Evolutionary conservation across 2,113 vertebrate species (phyloP).

Genomic region (Pachypanchax playfairii): DNA sequence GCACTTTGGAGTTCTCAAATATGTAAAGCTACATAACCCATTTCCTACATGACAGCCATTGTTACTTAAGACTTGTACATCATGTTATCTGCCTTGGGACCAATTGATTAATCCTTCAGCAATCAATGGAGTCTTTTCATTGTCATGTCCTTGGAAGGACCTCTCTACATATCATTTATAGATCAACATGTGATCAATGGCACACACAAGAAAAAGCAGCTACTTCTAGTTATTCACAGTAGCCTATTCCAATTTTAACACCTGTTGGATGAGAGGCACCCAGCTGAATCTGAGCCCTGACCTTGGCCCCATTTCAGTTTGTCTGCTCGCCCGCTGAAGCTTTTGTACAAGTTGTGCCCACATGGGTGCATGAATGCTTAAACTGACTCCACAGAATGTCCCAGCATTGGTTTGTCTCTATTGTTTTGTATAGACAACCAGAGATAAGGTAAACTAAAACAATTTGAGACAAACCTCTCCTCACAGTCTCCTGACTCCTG

Average conservation of each 20-base stretch:
- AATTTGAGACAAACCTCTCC: neutral
- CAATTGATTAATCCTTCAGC: slow-evolving; percentile 61
- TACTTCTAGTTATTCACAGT: slow-evolving; percentile 41
- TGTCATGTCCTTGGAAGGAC: slow-evolving; percentile 72
- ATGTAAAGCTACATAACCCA: slow-evolving; percentile 13
- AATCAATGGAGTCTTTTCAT: slow-evolving; percentile 71
- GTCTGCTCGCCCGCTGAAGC: slow-evolving; percentile 53
- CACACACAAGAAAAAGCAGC: slow-evolving; percentile 39
- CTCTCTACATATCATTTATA: slow-evolving; percentile 64
- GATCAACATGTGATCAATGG: slow-evolving; percentile 74
- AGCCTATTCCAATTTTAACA: slow-evolving; percentile 57
- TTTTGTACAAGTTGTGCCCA: slow-evolving; percentile 47
- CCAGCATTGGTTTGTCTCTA: too few relatives aligned
- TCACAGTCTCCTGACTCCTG: too few relatives aligned
- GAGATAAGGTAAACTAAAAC: neutral
- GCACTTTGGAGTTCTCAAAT: slow-evolving; percentile 11
- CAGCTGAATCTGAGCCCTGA: slow-evolving; percentile 58
- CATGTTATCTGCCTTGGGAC: slow-evolving; percentile 67
- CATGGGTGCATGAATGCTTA: slow-evolving; percentile 30
- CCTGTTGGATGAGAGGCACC: slow-evolving; percentile 63
- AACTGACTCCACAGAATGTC: slow-evolving; percentile 60
- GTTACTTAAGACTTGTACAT: slow-evolving; percentile 61
- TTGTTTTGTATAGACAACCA: slow-evolving; percentile 22
- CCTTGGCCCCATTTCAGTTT: slow-evolving; percentile 59
- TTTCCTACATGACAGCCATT: slow-evolving; percentile 48